Conservation (phyloP, 2,113 vertebrate species). For the Hyperopisus bebe region DNA sequence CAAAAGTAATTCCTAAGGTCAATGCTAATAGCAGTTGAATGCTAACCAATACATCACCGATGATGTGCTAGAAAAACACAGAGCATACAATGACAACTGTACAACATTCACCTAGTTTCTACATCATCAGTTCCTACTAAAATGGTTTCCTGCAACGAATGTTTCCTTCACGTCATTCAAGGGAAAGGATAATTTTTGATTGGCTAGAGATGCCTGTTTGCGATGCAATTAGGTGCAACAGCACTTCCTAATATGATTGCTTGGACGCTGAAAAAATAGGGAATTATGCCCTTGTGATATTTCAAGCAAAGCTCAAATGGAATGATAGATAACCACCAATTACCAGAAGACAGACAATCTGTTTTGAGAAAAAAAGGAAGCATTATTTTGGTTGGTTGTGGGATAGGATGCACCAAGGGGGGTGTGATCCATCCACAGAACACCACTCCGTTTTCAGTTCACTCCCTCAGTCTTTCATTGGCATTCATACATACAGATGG, state of each 20-base stretch:
- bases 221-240: neutral
- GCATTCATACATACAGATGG: too few species aligned
- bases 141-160: neutral
- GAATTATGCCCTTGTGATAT: neutral
- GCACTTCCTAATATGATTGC: neutral
- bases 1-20: neutral
- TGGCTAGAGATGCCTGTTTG: neutral
- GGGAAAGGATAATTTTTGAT: neutral
- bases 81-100: neutral
- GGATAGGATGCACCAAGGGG: neutral
- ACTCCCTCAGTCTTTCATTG: neutral
- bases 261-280: neutral
- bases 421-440: neutral
- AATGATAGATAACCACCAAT: neutral
- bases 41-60: too few species aligned
- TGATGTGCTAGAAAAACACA: neutral
- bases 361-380: neutral
- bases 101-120: neutral
- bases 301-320: constrained; percentile 4
- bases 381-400: neutral
- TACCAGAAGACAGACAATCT: neutral
- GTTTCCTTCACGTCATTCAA: neutral
- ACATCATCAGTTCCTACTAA: neutral
- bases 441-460: neutral
- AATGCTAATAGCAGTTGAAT: neutral